A percentile compares a stretch with the other conserved stretches of the same genome.
These are phyloP conservation scores for Lathronympha strigana DNA, from an alignment of 2,888 invertebrate species.

Conservation along the genomic window DNA sequence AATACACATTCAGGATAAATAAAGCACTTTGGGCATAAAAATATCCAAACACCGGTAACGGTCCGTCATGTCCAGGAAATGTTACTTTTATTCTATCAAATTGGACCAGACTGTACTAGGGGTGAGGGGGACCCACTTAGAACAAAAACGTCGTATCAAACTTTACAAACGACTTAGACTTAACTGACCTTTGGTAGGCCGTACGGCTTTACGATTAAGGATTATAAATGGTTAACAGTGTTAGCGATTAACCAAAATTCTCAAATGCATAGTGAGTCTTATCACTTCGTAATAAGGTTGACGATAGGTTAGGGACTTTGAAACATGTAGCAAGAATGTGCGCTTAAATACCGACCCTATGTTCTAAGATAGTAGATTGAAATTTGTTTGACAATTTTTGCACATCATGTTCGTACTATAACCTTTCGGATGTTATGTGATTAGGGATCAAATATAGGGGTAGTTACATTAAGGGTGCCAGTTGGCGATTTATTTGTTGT, in stretches of 20 bases:
- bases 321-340: not conserved
- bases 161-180: too few species aligned
- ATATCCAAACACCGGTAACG: constrained; percentile 9
- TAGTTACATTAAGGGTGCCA: constrained; percentile 10
- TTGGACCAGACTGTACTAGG: constrained; percentile 4
- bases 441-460: constrained; percentile 9
- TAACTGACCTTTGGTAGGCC: too few species aligned
- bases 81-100: constrained; percentile 27
- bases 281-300: too few species aligned
- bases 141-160: not conserved
- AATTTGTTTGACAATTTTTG: not conserved
- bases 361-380: not conserved
- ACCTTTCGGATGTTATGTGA: not conserved
- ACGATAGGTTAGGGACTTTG: too few species aligned
- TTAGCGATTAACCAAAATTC: too few species aligned
- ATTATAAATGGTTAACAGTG: too few species aligned
- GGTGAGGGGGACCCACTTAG: constrained; percentile 15
- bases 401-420: not conserved
- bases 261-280: too few species aligned
- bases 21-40: too few species aligned
- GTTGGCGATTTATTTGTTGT: constrained; percentile 21
- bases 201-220: too few species aligned
- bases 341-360: not conserved
- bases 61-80: constrained; percentile 16
- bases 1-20: too few species aligned